Conservation (phyloP, 1,140 invertebrate species). For the Heliconius himera region DNA sequence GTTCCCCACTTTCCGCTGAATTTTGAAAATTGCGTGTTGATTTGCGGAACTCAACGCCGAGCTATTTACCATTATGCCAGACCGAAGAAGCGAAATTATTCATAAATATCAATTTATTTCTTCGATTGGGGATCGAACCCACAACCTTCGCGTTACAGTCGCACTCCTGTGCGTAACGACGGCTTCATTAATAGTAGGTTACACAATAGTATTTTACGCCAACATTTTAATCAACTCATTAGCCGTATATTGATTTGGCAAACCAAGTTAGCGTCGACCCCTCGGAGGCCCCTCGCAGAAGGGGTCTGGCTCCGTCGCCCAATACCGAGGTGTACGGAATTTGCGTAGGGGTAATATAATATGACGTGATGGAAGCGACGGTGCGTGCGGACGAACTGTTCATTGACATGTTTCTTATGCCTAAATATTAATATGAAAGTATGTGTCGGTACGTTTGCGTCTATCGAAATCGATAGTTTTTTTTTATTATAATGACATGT, state of each 20-base stretch:
- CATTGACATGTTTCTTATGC: not conserved
- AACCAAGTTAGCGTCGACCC: slow-evolving; percentile 1
- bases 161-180: not conserved
- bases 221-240: slow-evolving; percentile 3
- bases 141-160: too few species aligned
- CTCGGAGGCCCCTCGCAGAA: not conserved
- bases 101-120: too few species aligned
- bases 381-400: slow-evolving; percentile 9
- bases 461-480: too few species aligned
- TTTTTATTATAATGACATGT: too few species aligned
- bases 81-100: too few species aligned
- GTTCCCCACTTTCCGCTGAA: too few species aligned
- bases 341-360: slow-evolving; percentile 20
- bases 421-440: not conserved
- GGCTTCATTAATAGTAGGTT: not conserved
- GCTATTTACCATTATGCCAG: too few species aligned
- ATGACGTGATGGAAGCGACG: slow-evolving; percentile 20
- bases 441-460: not conserved
- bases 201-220: not conserved
- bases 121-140: too few species aligned
- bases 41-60: too few species aligned
- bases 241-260: not conserved
- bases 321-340: slow-evolving; percentile 11
- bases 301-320: slow-evolving; percentile 8
- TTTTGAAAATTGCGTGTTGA: too few species aligned